Percentiles rank a stretch among this genome's conserved stretches.
Conservation (phyloP, 2,113 vertebrate genomes). For the Agelaius tricolor region DNA sequence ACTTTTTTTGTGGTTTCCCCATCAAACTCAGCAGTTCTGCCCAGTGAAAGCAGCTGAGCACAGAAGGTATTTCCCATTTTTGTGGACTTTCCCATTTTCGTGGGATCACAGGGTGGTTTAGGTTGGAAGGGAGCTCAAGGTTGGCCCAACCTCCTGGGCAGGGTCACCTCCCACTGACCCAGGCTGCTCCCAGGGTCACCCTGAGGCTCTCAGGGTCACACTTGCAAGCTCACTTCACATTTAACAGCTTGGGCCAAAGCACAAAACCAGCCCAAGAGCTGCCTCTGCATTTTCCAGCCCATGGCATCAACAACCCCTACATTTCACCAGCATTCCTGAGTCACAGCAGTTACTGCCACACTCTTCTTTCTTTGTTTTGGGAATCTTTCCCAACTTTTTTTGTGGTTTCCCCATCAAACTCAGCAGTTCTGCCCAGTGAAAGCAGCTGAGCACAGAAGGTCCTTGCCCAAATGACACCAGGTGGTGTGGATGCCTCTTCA, state of each 20-base stretch:
- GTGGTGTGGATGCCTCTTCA: background rate
- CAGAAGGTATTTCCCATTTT: background rate
- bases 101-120: background rate
- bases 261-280: background rate
- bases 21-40: background rate
- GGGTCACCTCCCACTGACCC: background rate
- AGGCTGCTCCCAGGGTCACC: background rate
- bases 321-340: background rate
- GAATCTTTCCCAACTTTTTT: background rate
- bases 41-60: background rate
- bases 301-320: fast-evolving
- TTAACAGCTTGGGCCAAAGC: background rate
- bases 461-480: background rate
- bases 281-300: background rate
- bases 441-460: background rate
- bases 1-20: background rate
- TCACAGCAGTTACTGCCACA: background rate
- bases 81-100: background rate
- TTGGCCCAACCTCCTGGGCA: background rate
- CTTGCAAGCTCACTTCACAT: background rate
- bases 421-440: background rate
- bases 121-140: background rate
- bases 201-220: background rate
- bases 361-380: background rate
- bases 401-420: background rate